Base-by-base conservation (phyloP, 2,113 vertebrate species). In the Vulpes ferrilata region DNA sequence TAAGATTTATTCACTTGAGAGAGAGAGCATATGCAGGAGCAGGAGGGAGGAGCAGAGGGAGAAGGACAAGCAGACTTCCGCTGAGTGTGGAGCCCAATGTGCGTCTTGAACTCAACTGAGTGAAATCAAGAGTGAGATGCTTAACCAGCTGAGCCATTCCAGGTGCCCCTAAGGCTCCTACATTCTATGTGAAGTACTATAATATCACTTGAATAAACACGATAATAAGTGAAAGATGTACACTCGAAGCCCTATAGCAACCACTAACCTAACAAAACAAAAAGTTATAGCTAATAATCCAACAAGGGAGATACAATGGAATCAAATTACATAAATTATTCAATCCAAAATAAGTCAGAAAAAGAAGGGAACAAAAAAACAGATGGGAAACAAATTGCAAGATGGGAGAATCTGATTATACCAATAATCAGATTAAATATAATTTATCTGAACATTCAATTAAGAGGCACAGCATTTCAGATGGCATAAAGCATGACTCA, bases 361-460 rank as follows among this genome's bases (percentile, higher is more conserved):
- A 82, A 16, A 60, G 27, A 74, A 32, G 13, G 25, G 11, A 88
- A 88, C 35, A 35, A 88, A 80, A 81, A 69, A 81, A 88, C 5
- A 80, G 30, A 60, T 71, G 62, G 38, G 32, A 88, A 82, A 89
- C 30, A 82, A 94, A 88, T 88, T 2, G 11, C 15, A 73, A 81
- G 67, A 74, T 19, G 20, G 48, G 57, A 87, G 19, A 43, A 43
- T 43, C 38, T 43, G 16, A 83, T 90, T 90, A 32, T 95, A 64
- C 64, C 51, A 87, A 79, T 89, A 74, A 89, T 82, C 25, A 83
- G n/a, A 82, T 81, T 73, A 94, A 94, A 64, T 83, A 74, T 57
- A 83, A 83, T 9, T 76, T n/a, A 83, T 83, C 25, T 55, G 51
- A 90, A 83, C 19, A 82, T 62, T 55, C 51, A 43, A 82, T 81